phyloP scores from a whole-genome alignment of 2,113 vertebrate species.

The Corvus moneduloides region DNA sequence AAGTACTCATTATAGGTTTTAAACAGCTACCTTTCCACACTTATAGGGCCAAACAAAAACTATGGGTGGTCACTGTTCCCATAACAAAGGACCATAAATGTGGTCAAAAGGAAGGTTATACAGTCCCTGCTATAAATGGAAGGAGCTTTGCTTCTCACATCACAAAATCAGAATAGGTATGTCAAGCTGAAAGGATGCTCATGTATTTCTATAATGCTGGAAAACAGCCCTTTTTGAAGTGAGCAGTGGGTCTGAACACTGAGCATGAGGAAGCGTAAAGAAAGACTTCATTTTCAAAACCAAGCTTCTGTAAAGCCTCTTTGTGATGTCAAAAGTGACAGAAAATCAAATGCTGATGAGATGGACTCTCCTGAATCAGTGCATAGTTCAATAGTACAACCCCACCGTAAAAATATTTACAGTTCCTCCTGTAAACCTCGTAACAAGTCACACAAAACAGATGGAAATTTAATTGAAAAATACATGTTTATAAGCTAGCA shows the following conservation, averaged over 20 bases:
- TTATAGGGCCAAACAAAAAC: background rate
- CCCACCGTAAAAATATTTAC: background rate
- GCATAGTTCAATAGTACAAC: background rate
- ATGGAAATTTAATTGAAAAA: background rate
- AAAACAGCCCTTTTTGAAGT: background rate
- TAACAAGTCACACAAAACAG: background rate
- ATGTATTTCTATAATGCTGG: background rate
- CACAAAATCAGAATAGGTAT: background rate
- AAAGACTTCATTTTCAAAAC: background rate
- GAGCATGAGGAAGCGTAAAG: background rate
- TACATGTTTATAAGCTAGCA: background rate
- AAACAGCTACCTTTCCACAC: background rate
- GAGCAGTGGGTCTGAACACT: background rate
- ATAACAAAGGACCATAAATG: background rate
- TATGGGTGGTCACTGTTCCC: background rate
- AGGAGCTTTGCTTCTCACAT: background rate
- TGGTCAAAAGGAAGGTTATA: background rate
- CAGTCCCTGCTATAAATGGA: background rate
- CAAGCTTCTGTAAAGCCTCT: background rate
- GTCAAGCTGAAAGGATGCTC: background rate
- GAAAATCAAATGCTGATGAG: background rate
- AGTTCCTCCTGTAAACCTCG: background rate
- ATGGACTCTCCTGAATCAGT: background rate
- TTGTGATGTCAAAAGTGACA: background rate
- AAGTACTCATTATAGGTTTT: background rate